Percentiles rank a stretch among this genome's conserved stretches.
These are phyloP conservation scores for Drosophila busckii DNA, from an alignment of 1,140 invertebrate species.

Conservation along the genomic window DNA sequence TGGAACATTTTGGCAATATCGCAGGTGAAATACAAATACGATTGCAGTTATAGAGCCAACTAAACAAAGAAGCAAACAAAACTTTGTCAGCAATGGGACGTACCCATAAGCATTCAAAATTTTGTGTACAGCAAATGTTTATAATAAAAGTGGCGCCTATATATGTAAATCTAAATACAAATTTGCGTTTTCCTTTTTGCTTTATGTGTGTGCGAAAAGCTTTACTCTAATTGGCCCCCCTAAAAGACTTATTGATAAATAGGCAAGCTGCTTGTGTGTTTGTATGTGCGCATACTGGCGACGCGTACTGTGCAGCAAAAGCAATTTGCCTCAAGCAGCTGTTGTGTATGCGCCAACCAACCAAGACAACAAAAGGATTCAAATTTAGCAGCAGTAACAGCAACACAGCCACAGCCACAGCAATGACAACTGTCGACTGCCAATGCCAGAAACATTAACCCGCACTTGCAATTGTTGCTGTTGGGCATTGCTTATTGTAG, in stretches of 20 bases:
- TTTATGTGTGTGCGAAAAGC: background rate
- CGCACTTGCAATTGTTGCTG: slow-evolving; percentile 11
- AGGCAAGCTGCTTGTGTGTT: too few relatives aligned
- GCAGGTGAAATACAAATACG: slow-evolving; percentile 13
- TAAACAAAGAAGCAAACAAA: background rate
- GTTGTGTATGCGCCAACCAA: slow-evolving; percentile 12
- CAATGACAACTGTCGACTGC: slow-evolving; percentile 1
- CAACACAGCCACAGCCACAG: slow-evolving; percentile 3
- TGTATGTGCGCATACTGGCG: slow-evolving; percentile 12
- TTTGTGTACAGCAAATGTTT: background rate
- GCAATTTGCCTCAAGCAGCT: slow-evolving; percentile 30
- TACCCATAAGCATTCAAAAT: background rate
- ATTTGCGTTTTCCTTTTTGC: slow-evolving; percentile 3
- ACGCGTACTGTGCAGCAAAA: slow-evolving; percentile 28
- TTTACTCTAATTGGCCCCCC: slow-evolving; percentile 1
- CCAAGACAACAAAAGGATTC: slow-evolving; percentile 27
- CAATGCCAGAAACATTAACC: slow-evolving; percentile 34
- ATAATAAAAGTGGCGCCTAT: slow-evolving; percentile 18
- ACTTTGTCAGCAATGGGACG: too few relatives aligned
- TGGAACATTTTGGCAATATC: too few relatives aligned
- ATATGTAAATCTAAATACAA: slow-evolving; percentile 11
- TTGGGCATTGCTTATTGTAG: slow-evolving; percentile 5
- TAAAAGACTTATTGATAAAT: slow-evolving; percentile 12
- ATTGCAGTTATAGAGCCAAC: background rate
- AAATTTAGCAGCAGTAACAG: slow-evolving; percentile 12